Percentiles rank a stretch among this genome's conserved stretches.
Evolutionary conservation across 2,888 invertebrate genomes (phyloP).

Genomic region (Smittia aterrima): DNA sequence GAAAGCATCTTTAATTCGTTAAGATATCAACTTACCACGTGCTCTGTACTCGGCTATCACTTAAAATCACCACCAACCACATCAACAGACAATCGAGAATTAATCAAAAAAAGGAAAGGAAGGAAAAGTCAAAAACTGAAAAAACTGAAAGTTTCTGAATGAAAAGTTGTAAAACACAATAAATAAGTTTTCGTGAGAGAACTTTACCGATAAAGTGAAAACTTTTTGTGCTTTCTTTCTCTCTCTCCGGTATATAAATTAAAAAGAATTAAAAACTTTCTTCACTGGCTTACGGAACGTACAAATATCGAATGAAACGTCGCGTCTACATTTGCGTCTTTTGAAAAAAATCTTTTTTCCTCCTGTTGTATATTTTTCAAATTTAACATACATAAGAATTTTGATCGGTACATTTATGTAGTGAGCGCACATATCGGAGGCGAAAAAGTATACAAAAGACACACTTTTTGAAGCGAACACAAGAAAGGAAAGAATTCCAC

Average conservation of each 20-base stretch:
- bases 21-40: constrained; percentile 5
- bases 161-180: constrained; percentile 24
- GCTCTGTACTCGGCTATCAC: background rate
- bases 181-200: background rate
- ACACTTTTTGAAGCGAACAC: constrained; percentile 28
- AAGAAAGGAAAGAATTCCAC: constrained; percentile 36
- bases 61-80: background rate
- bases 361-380: constrained; percentile 29
- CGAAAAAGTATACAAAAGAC: constrained; percentile 39
- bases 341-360: constrained; percentile 18
- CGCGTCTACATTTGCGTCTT: constrained; percentile 33
- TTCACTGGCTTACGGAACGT: constrained; percentile 20
- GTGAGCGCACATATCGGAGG: constrained; percentile 11
- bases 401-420: constrained; percentile 25
- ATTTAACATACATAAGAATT: constrained; percentile 35
- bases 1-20: background rate
- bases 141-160: constrained; percentile 22
- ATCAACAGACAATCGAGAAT: background rate
- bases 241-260: constrained; percentile 11
- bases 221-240: background rate
- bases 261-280: constrained; percentile 26
- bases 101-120: background rate
- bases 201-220: constrained; percentile 23
- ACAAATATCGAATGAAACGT: constrained; percentile 31
- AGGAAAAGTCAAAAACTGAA: constrained; percentile 10